These are phyloP conservation scores for Caenorhabditis becei DNA, from an alignment of 2,888 invertebrate genomes.

Conservation along the genomic window DNA sequence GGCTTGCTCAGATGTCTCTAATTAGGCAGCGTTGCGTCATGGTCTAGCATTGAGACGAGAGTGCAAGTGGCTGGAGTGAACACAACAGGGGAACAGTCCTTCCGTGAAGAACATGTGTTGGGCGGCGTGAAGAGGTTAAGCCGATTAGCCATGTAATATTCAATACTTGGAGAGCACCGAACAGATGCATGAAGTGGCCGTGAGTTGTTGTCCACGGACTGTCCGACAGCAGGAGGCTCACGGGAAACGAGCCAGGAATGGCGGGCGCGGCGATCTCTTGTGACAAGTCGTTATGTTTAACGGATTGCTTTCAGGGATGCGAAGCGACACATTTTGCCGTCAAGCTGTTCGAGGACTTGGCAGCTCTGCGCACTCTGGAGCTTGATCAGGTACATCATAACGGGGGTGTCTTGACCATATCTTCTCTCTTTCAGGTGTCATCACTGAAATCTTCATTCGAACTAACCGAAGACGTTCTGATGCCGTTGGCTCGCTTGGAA, in stretches of 20 bases:
- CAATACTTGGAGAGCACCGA: slow-evolving; percentile 39
- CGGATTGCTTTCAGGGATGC: slow-evolving; percentile 65
- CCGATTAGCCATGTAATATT: slow-evolving; percentile 61
- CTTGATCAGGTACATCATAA: slow-evolving; percentile 33
- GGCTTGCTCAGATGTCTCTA: slow-evolving; percentile 57
- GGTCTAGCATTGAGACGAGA: neutral
- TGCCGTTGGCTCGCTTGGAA: slow-evolving; percentile 61
- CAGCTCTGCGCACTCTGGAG: slow-evolving; percentile 56
- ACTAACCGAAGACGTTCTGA: slow-evolving; percentile 50
- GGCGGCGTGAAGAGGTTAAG: slow-evolving; percentile 55
- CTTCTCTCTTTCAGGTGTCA: slow-evolving; percentile 6
- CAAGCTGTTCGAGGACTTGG: slow-evolving; percentile 58
- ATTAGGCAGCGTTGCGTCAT: slow-evolving; percentile 62
- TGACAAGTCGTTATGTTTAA: slow-evolving; percentile 3
- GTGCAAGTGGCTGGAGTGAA: neutral
- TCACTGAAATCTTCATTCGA: slow-evolving; percentile 20
- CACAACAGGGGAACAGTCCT: neutral
- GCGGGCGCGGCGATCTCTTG: slow-evolving; percentile 11
- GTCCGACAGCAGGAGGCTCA: neutral
- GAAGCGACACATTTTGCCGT: slow-evolving; percentile 47
- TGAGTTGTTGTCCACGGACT: slow-evolving; percentile 12
- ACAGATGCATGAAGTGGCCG: slow-evolving; percentile 53
- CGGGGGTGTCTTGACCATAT: neutral
- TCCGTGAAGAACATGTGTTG: slow-evolving; percentile 35
- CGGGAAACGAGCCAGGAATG: slow-evolving; percentile 2